Base-by-base conservation (phyloP, 1,140 invertebrate species). In the Caerostris darwini region DNA sequence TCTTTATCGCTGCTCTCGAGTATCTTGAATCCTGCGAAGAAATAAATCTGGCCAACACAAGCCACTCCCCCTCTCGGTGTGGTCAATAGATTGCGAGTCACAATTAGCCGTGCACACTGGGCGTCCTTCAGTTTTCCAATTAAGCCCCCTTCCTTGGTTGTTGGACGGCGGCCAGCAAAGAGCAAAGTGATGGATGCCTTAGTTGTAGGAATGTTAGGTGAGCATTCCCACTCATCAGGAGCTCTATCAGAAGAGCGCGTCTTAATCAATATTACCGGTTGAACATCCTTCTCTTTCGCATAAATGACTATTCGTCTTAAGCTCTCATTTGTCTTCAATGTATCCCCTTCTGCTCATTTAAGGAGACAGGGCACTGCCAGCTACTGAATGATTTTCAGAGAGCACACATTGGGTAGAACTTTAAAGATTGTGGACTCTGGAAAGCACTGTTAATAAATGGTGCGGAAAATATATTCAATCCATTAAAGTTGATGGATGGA, bases 161-260 rank as follows among this genome's bases (percentile, higher is more conserved):
- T 89, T 91, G 90, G 90, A 82, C 90, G 34, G 56, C 56, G 90
- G 90, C 90, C 90, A 91, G 71, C 90, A 14, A 53, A 91, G 50
- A 69, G 64, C 3, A 54, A 56, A 91, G 57, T 91, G 90, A 91
- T 91, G 90, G 57, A 91, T 91, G 90, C 7, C 64, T 54, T 34
- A 34, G 64, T 12, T 64, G 53, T 71, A n/a, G 53, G 67, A 50
- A 88, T 88, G 86, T 34, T 88, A 88, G n/a, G 58, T 88, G 86
- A 67, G 56, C 69, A 57, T 71, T 19, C 67, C 67, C 64, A 57
- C 50, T 90, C 67, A 57, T 88, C 86, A 64, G 17, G 71, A 77
- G 71, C 71, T 77, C 50, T 53, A 77, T 77, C 71, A 77, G 71
- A 77, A 10, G 71, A 19, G 19, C 50, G 34, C n/a, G 56, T 85